Percentiles rank a stretch among this genome's conserved stretches.
These are phyloP conservation scores for Oryzias javanicus DNA, from an alignment of 2,113 vertebrate species.

Conservation along the genomic window DNA sequence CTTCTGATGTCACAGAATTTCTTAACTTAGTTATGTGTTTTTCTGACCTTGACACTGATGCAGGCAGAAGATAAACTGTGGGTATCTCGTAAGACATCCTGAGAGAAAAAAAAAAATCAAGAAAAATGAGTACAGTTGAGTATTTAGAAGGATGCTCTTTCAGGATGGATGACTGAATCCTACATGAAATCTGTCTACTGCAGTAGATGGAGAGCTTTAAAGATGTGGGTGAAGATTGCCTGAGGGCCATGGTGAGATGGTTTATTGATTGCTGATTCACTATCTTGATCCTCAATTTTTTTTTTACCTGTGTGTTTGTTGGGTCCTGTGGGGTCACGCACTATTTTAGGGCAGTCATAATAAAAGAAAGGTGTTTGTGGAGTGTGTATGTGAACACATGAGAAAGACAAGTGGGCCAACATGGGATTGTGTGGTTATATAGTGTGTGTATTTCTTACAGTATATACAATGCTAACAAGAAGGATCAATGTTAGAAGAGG, in stretches of 20 bases:
- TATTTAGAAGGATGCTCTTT: slow-evolving; percentile 18
- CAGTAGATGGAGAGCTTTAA: slow-evolving; percentile 44
- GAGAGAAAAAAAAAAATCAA: slow-evolving; percentile 13
- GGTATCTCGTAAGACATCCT: background rate
- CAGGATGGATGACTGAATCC: slow-evolving; percentile 35
- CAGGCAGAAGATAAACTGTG: slow-evolving; percentile 11
- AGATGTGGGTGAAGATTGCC: slow-evolving; percentile 63
- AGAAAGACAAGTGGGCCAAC: background rate
- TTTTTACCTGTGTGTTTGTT: slow-evolving; percentile 54
- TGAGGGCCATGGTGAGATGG: slow-evolving; percentile 60
- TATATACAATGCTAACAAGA: slow-evolving; percentile 1
- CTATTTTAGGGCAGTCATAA: slow-evolving; percentile 48
- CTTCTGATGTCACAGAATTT: slow-evolving; percentile 26
- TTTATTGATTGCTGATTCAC: slow-evolving; percentile 72
- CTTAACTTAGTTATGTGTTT: slow-evolving; percentile 15
- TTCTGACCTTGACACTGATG: background rate
- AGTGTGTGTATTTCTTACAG: background rate
- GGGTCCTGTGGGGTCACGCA: slow-evolving; percentile 45
- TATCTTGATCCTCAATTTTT: slow-evolving; percentile 51
- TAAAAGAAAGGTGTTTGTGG: slow-evolving; percentile 6
- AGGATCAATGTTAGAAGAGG: background rate
- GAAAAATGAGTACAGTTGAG: slow-evolving; percentile 1
- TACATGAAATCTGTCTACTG: slow-evolving; percentile 42
- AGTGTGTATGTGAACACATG: background rate
- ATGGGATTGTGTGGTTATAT: background rate